Evolutionary conservation across 2,113 vertebrate genomes (phyloP), one percentile per base, ranked within the genome.

Genomic region (Hydrochoerus hydrochaeris): DNA sequence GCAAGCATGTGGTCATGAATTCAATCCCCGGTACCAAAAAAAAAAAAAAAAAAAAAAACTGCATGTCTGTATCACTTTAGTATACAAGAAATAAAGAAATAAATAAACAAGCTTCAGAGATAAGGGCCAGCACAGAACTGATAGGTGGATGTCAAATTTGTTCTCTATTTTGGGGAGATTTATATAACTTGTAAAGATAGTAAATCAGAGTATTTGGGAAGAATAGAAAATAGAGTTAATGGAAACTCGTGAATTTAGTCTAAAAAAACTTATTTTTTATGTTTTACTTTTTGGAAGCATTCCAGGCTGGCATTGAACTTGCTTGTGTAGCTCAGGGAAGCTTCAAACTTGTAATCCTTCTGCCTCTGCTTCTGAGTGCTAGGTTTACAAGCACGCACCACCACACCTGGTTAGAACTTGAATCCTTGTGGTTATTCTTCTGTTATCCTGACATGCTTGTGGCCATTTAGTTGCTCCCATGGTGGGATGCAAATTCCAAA

Each of bases 161-260:
- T 46, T 85, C 44, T 89, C 12, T 75, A 75, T 35, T 90, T 57
- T 11, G 81, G 67, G 58, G 35, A 91, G 7, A 80, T 46, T 28
- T 89, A 65, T 4, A 8, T 17, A n/a, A 20, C 10, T 52, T 62
- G 7, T 41, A 73, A 65, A 71, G 5, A 78, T 5, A 46, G 3
- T 60, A 60, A 88, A 78, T 77, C 20, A 67, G 65, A 91, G 32
- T 69, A 88, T 46, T 88, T 41, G 24, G 38, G 88, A 83, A 97
- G 22, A 91, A 78, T n/a, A n/a, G 26, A 54, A 94, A 78, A 84
- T 26, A 84, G 58, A 94, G n/a, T 83, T 52, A 46, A 32, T 89
- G 9, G 16, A 78, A 83, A 54, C 24, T 30, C 35, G 35, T 19
- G 3, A 57, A 44, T 22, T 10, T 28, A n/a, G 4, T 52, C 17